A percentile compares a stretch with the other conserved stretches of the same genome.
These are phyloP conservation scores for Peucedramus taeniatus DNA, from an alignment of 2,113 vertebrate genomes.

Conservation along the genomic window DNA sequence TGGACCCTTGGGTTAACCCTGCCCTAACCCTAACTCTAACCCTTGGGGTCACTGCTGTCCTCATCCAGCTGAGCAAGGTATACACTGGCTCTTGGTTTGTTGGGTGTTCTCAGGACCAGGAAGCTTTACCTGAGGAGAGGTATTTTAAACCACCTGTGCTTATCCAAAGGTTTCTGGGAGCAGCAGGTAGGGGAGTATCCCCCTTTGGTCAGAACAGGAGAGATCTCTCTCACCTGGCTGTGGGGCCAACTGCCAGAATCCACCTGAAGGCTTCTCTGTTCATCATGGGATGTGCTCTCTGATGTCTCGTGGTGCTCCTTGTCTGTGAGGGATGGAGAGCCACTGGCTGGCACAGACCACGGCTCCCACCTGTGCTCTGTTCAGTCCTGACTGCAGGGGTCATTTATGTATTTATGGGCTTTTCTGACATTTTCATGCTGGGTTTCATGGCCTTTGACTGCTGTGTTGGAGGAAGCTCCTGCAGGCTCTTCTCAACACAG, in stretches of 20 bases:
- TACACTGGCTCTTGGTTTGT: background rate
- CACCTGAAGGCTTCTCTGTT: no score
- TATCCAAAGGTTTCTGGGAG: background rate
- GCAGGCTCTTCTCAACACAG: background rate
- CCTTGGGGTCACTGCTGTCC: background rate
- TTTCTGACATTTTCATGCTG: background rate
- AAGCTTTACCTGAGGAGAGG: background rate
- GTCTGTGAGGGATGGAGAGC: background rate
- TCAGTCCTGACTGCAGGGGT: background rate
- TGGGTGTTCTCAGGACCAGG: background rate
- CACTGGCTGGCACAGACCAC: background rate
- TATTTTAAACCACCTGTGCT: background rate
- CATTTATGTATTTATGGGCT: background rate
- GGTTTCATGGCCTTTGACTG: background rate
- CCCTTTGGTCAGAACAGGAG: background rate
- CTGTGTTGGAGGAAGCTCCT: background rate
- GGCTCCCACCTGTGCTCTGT: rapidly evolving
- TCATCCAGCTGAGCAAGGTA: background rate
- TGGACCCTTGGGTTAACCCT: background rate
- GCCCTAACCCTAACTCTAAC: no score
- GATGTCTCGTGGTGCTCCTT: no score
- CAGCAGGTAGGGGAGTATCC: no score
- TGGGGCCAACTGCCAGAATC: background rate
- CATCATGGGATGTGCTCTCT: background rate
- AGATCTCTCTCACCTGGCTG: background rate